Percentiles rank a stretch among this genome's conserved stretches.
Conservation (phyloP, 2,797 vertebrate genomes). For the Apodemus agrarius region DNA sequence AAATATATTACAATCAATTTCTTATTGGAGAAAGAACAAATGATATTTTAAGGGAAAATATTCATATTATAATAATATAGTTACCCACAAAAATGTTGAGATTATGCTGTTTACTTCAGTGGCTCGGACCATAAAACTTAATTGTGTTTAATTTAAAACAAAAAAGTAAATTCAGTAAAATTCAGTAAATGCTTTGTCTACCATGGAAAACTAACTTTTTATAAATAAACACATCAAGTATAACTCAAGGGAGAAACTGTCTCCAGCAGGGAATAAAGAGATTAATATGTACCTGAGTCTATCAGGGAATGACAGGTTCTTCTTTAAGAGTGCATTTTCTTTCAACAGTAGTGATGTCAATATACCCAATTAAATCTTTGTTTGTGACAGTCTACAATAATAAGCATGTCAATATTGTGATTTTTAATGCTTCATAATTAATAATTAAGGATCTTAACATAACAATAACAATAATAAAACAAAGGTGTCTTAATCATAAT, state of each 20-base stretch:
- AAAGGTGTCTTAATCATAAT: no score
- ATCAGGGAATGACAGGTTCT: not conserved
- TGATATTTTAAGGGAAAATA: not conserved
- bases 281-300: not conserved
- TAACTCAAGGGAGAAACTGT: not conserved
- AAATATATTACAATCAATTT: not conserved
- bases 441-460: not conserved
- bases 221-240: not conserved
- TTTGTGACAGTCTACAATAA: not conserved
- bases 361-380: not conserved
- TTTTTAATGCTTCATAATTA: not conserved
- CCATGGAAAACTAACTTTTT: not conserved
- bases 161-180: not conserved
- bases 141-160: not conserved
- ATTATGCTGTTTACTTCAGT: not conserved
- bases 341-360: not conserved
- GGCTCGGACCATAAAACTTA: not conserved
- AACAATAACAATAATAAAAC: not conserved
- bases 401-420: not conserved
- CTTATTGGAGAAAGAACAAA: not conserved
- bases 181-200: not conserved
- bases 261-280: not conserved
- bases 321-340: not conserved
- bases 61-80: not conserved
- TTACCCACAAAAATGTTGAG: not conserved